Evolutionary conservation across 2,888 invertebrate genomes (phyloP).

Genomic region (Poecilus cupreus): DNA sequence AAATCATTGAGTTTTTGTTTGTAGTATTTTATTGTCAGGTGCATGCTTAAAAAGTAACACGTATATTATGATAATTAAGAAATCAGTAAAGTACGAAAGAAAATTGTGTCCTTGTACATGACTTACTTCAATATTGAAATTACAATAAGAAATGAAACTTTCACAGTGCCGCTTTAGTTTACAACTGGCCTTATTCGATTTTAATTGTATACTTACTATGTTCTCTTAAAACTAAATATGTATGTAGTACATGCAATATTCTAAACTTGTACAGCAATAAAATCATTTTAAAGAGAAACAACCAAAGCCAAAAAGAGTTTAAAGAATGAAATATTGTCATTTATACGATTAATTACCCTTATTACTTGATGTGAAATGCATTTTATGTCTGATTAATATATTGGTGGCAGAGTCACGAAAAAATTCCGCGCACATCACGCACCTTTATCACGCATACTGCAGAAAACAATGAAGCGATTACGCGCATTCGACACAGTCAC

Average conservation of each 20-base stretch:
- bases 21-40: not conserved
- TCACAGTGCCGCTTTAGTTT: slow-evolving; percentile 16
- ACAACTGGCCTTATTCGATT: slow-evolving; percentile 47
- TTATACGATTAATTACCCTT: not conserved
- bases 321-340: too few relatives aligned
- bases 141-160: slow-evolving; percentile 47
- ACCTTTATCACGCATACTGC: not conserved
- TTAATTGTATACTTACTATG: slow-evolving; percentile 45
- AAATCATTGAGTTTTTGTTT: not conserved
- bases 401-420: not conserved
- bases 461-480: slow-evolving; percentile 49
- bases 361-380: not conserved
- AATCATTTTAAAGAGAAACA: too few relatives aligned
- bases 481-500: not conserved
- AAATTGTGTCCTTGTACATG: slow-evolving; percentile 35
- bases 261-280: not conserved
- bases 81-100: slow-evolving; percentile 3
- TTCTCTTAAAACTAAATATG: slow-evolving; percentile 9
- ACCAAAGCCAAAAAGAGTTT: too few relatives aligned
- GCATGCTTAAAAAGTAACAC: not conserved
- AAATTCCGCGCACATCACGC: not conserved
- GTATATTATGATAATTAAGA: not conserved
- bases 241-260: not conserved
- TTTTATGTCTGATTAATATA: not conserved
- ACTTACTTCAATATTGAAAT: slow-evolving; percentile 49